These are phyloP conservation scores for Oreortyx pictus DNA, from an alignment of 2,797 vertebrate genomes.

Conservation along the genomic window DNA sequence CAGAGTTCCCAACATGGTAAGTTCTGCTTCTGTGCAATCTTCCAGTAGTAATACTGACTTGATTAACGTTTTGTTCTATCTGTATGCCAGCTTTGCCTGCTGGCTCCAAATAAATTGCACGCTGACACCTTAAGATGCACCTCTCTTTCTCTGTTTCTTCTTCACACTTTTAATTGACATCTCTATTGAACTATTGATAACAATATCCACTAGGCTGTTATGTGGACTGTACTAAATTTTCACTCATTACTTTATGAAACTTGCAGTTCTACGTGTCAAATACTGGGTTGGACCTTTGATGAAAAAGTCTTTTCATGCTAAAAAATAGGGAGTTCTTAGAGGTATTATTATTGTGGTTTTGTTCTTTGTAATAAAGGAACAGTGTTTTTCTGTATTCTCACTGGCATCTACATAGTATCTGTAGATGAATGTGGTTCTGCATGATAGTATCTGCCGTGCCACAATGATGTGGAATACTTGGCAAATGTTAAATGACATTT, in stretches of 20 bases:
- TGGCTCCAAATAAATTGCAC: conserved; percentile 32
- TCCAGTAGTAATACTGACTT: neutral
- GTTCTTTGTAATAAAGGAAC: neutral
- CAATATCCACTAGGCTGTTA: neutral
- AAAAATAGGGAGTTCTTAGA: rapidly evolving
- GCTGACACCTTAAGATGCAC: conserved; percentile 49
- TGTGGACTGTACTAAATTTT: neutral
- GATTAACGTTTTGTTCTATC: conserved; percentile 14
- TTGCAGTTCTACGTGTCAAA: neutral
- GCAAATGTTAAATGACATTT: neutral
- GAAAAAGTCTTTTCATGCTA: neutral
- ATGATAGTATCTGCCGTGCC: neutral
- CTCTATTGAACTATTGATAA: conserved; percentile 37
- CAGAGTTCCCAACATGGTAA: neutral
- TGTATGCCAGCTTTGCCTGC: conserved; percentile 33
- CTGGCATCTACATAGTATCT: neutral
- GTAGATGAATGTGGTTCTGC: neutral
- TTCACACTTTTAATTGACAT: conserved; percentile 56
- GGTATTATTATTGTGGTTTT: neutral
- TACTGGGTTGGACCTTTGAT: neutral
- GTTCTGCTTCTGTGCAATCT: conserved; percentile 22
- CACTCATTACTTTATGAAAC: neutral
- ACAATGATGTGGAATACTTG: neutral
- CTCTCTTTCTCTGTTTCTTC: conserved; percentile 36
- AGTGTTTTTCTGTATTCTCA: neutral